These are phyloP conservation scores for Steinernema khuongi DNA, from an alignment of 1,140 invertebrate species.

Conservation along the genomic window DNA sequence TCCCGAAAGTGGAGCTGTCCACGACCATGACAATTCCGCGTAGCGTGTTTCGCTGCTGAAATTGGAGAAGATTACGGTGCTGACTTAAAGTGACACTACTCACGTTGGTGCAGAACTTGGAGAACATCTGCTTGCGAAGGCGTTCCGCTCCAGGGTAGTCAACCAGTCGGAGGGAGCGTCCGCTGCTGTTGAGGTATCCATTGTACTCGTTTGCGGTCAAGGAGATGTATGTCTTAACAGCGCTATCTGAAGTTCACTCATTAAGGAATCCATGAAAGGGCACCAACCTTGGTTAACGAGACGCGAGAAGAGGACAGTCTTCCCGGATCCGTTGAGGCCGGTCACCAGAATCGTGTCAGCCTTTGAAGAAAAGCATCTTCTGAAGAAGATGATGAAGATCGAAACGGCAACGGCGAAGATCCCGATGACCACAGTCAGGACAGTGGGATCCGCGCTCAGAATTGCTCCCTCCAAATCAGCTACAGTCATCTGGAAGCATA, in stretches of 20 bases:
- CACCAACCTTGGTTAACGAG: conserved; percentile 16
- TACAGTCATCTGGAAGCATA: not conserved
- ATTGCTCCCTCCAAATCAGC: not conserved
- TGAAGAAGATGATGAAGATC: not conserved
- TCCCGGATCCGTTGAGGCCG: conserved; percentile 30
- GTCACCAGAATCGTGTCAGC: conserved; percentile 21
- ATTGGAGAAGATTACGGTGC: not conserved
- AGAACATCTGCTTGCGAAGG: conserved; percentile 29
- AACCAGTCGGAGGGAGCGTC: conserved; percentile 21
- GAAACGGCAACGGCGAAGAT: not conserved
- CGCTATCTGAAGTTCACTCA: not conserved
- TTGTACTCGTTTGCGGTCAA: conserved; percentile 23
- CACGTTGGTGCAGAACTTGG: conserved; percentile 10
- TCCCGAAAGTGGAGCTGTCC: conserved; percentile 31
- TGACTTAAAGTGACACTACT: not conserved
- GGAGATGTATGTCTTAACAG: conserved; percentile 8
- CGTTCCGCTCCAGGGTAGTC: conserved; percentile 35
- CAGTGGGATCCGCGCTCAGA: not conserved
- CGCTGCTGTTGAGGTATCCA: conserved; percentile 26
- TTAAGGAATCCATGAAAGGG: not conserved
- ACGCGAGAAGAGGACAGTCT: conserved; percentile 26
- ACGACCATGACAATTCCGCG: conserved; percentile 29
- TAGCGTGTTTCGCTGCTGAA: conserved; percentile 19
- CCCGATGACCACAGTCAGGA: not conserved
- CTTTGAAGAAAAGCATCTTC: conserved; percentile 16